phyloP scores from a whole-genome alignment of 2,888 invertebrate genomes.

The Trilocha varians region DNA sequence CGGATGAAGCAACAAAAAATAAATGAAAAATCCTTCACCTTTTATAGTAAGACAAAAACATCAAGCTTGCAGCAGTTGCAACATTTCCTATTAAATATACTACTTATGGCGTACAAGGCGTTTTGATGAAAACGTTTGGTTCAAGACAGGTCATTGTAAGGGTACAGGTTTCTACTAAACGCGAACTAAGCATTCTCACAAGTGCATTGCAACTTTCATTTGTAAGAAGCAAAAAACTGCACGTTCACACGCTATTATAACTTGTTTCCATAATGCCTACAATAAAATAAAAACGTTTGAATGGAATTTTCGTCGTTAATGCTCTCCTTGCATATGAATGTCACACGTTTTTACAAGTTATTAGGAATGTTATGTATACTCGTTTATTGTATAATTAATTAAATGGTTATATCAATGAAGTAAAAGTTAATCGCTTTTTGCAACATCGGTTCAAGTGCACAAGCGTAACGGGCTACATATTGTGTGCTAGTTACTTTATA shows the following conservation, averaged over 20 bases:
- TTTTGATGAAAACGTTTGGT: neutral
- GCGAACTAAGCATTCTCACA: slow-evolving; percentile 54
- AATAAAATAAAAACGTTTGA: slow-evolving; percentile 8
- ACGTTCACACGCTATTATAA: slow-evolving; percentile 60
- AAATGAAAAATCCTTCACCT: no score
- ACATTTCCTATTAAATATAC: no score
- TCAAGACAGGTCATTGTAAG: slow-evolving; percentile 51
- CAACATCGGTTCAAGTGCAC: neutral
- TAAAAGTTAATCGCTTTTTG: neutral
- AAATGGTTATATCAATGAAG: neutral
- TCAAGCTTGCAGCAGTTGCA: no score
- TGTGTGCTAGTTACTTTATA: neutral
- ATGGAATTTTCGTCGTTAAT: slow-evolving; percentile 38
- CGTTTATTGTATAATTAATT: neutral
- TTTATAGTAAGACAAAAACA: no score
- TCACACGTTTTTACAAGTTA: slow-evolving; percentile 7
- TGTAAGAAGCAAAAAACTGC: slow-evolving; percentile 55
- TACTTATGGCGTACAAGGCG: no score
- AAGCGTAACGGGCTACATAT: neutral
- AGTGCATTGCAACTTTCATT: slow-evolving; percentile 68
- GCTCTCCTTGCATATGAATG: slow-evolving; percentile 43
- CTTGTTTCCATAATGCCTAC: slow-evolving; percentile 17
- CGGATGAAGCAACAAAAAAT: no score
- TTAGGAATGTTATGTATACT: neutral
- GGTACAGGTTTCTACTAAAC: slow-evolving; percentile 47